Percentiles rank a stretch among this genome's conserved stretches.
phyloP scores from a whole-genome alignment of 2,888 invertebrate genomes.

The Ernsta delagoae region DNA sequence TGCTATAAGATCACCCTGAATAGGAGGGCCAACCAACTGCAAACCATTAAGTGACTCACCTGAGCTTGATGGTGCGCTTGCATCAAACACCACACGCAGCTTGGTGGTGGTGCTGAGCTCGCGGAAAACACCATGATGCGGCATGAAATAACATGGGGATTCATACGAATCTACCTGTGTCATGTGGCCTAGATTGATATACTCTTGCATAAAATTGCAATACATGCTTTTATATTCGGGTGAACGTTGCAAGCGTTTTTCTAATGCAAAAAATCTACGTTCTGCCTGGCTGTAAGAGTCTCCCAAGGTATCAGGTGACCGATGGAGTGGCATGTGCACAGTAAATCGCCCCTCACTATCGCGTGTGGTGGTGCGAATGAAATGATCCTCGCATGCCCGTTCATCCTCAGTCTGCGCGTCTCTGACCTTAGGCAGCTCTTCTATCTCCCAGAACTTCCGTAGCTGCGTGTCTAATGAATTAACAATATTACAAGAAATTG shows the following conservation, averaged over 20 bases:
- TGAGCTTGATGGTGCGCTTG: slow-evolving; percentile 35
- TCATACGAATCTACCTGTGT: slow-evolving; percentile 15
- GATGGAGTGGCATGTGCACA: slow-evolving; percentile 38
- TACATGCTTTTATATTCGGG: slow-evolving; percentile 38
- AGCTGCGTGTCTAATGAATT: slow-evolving; percentile 24
- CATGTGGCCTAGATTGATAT: slow-evolving; percentile 41
- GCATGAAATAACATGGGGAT: slow-evolving; percentile 38
- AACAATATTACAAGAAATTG: slow-evolving; percentile 17
- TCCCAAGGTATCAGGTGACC: slow-evolving; percentile 38
- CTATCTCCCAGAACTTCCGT: slow-evolving; percentile 18
- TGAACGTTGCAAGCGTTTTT: slow-evolving; percentile 34
- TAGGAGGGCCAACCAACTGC: slow-evolving; percentile 41
- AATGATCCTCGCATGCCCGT: slow-evolving; percentile 14
- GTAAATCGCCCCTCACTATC: slow-evolving; percentile 37
- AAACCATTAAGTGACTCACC: slow-evolving; percentile 42
- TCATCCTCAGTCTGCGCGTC: slow-evolving; percentile 22
- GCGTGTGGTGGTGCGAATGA: slow-evolving; percentile 35
- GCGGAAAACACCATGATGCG: slow-evolving; percentile 41
- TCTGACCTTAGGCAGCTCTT: slow-evolving; percentile 30
- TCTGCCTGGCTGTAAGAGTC: slow-evolving; percentile 38
- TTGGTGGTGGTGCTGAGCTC: slow-evolving; percentile 37
- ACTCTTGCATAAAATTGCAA: slow-evolving; percentile 42
- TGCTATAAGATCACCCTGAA: slow-evolving; percentile 44
- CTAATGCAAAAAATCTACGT: slow-evolving; percentile 39
- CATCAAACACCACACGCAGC: slow-evolving; percentile 38